Conservation (phyloP, 2,113 vertebrate genomes). For the Silurus glanis region DNA sequence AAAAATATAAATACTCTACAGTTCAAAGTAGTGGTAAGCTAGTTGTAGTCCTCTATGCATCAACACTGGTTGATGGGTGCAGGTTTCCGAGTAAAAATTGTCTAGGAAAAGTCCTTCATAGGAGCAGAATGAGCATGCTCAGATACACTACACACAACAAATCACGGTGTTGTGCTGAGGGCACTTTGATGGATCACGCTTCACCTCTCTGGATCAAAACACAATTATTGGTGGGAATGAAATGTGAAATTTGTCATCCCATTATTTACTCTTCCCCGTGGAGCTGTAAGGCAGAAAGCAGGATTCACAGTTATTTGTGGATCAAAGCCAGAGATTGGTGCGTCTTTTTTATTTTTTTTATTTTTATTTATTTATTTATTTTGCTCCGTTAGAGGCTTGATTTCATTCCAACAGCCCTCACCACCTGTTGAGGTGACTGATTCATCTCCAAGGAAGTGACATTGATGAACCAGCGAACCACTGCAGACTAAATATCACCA, state of each 20-base stretch:
- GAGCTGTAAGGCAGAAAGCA: constrained; percentile 8
- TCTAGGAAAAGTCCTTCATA: not conserved
- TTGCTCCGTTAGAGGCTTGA: not conserved
- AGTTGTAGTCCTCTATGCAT: not conserved
- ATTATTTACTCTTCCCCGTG: constrained; percentile 32
- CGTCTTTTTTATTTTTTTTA: not conserved
- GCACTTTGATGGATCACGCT: constrained; percentile 26
- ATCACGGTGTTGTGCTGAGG: constrained; percentile 5
- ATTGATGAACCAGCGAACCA: constrained; percentile 29
- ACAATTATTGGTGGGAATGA: constrained; percentile 13
- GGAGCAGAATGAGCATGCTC: not conserved
- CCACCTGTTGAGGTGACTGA: constrained; percentile 46
- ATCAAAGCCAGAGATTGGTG: constrained; percentile 40
- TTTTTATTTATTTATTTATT: too few species aligned
- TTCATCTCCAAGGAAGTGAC: constrained; percentile 44
- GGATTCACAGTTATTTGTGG: constrained; percentile 21
- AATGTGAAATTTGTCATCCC: constrained; percentile 37
- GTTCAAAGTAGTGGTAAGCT: not conserved
- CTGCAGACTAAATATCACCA: constrained; percentile 13
- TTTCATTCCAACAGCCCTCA: constrained; percentile 21
- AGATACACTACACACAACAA: not conserved
- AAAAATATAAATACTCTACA: too few species aligned
- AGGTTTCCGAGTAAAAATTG: not conserved
- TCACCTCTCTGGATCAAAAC: constrained; percentile 28
- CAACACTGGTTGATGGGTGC: not conserved